phyloP scores from a whole-genome alignment of 1,140 invertebrate species.

The Coboldia fuscipes region DNA sequence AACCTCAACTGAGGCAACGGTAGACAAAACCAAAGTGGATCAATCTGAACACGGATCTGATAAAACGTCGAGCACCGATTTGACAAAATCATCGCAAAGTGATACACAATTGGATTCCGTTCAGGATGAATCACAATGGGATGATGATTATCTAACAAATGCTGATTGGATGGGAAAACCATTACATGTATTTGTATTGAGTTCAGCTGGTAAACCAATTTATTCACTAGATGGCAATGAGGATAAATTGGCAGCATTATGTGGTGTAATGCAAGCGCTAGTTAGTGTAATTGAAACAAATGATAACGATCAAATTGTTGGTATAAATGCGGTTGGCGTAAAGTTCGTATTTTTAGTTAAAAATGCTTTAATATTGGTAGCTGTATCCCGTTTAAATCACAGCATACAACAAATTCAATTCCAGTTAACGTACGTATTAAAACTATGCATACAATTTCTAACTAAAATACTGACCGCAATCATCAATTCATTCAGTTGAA shows the following conservation, averaged over 20 bases:
- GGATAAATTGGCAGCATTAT: constrained; percentile 80
- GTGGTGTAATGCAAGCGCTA: constrained; percentile 87
- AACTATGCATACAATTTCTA: constrained; percentile 4
- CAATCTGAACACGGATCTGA: too few relatives aligned
- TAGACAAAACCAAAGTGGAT: too few relatives aligned
- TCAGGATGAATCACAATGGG: neutral
- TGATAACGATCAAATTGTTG: constrained; percentile 63
- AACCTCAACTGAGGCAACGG: too few relatives aligned
- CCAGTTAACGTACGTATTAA: constrained; percentile 56
- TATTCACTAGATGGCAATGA: constrained; percentile 90
- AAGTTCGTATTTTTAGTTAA: constrained; percentile 77
- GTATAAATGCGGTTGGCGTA: constrained; percentile 64
- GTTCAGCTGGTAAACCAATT: constrained; percentile 88
- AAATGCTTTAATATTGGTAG: constrained; percentile 74
- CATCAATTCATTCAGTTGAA: constrained; percentile 1
- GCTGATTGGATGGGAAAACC: constrained; percentile 56
- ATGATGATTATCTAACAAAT: constrained; percentile 31
- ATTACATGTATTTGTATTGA: constrained; percentile 87
- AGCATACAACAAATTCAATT: constrained; percentile 64
- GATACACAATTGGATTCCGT: neutral
- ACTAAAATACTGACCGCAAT: too few relatives aligned
- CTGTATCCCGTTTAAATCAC: constrained; percentile 61
- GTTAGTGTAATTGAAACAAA: constrained; percentile 76
- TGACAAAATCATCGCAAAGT: too few relatives aligned
- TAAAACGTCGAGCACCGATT: too few relatives aligned